Evolutionary conservation across 2,113 vertebrate species (phyloP).

Genomic region (Nettapus auritus): DNA sequence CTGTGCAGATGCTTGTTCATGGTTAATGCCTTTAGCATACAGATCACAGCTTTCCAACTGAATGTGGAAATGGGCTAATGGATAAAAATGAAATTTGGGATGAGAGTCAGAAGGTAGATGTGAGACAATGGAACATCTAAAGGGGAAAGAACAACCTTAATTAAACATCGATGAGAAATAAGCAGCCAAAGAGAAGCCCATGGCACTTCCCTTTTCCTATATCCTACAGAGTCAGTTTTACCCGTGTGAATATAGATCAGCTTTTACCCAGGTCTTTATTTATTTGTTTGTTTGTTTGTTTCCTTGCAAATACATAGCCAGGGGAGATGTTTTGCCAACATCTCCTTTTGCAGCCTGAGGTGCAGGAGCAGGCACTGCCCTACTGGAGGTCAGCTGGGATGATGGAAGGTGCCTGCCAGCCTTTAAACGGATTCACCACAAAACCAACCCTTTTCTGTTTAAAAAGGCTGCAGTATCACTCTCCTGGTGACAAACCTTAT

Average conservation of each 20-base stretch:
- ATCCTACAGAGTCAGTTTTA: background rate
- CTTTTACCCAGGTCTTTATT: background rate
- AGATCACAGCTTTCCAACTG: background rate
- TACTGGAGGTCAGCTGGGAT: background rate
- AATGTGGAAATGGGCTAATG: background rate
- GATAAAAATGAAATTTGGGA: background rate
- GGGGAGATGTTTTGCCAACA: background rate
- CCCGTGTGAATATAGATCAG: background rate
- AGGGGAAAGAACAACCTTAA: background rate
- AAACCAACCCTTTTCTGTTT: background rate
- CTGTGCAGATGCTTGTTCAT: background rate
- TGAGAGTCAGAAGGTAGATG: background rate
- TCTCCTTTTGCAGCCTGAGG: background rate
- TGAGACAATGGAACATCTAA: background rate
- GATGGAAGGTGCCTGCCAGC: background rate
- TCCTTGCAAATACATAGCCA: background rate
- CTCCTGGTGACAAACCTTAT: background rate
- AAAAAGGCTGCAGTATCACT: rapidly evolving
- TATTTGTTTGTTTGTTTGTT: background rate
- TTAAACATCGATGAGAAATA: background rate
- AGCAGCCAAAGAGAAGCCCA: background rate
- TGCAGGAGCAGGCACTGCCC: rapidly evolving
- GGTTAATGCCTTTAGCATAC: background rate
- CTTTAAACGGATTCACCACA: background rate
- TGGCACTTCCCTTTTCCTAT: background rate